These are phyloP conservation scores for Percina caprodes DNA, from an alignment of 2,113 vertebrate species.

Conservation along the genomic window DNA sequence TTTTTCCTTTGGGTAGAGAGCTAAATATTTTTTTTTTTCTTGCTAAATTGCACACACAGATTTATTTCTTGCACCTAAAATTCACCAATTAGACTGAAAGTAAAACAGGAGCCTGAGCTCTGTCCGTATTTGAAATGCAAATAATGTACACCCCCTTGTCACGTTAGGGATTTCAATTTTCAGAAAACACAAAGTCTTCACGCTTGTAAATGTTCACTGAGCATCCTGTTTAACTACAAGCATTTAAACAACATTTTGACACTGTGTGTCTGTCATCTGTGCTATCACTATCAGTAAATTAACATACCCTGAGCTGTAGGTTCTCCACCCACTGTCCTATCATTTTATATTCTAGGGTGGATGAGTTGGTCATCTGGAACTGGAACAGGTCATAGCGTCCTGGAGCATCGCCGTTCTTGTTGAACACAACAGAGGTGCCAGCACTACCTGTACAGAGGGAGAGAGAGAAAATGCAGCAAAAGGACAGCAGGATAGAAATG, in stretches of 20 bases:
- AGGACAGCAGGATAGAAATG: slow-evolving; percentile 15
- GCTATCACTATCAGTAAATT: neutral
- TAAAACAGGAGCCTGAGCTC: slow-evolving; percentile 36
- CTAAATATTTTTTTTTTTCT: slow-evolving; percentile 22
- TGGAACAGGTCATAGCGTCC: slow-evolving; percentile 85
- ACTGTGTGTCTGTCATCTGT: neutral
- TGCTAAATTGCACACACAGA: slow-evolving; percentile 32
- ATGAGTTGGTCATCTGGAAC: slow-evolving; percentile 81
- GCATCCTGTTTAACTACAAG: neutral
- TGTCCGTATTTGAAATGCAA: slow-evolving; percentile 51
- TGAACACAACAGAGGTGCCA: slow-evolving; percentile 79
- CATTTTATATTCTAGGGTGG: slow-evolving; percentile 73
- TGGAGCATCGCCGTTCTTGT: slow-evolving; percentile 82
- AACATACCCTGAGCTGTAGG: slow-evolving; percentile 80
- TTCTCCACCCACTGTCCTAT: slow-evolving; percentile 83
- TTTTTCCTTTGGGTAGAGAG: slow-evolving; percentile 17
- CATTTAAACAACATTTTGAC: slow-evolving; percentile 19
- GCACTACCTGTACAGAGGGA: slow-evolving; percentile 76
- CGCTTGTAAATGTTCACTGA: neutral
- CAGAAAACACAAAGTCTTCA: slow-evolving; percentile 6
- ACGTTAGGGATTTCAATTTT: slow-evolving; percentile 37
- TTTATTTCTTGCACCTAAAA: slow-evolving; percentile 30
- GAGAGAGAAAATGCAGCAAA: slow-evolving; percentile 16
- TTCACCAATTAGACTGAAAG: slow-evolving; percentile 41
- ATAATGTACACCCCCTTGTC: slow-evolving; percentile 6